These are phyloP conservation scores for Apostichopus leukothele DNA, from an alignment of 53 echinoderm and acorn worm species.

Conservation along the genomic window DNA sequence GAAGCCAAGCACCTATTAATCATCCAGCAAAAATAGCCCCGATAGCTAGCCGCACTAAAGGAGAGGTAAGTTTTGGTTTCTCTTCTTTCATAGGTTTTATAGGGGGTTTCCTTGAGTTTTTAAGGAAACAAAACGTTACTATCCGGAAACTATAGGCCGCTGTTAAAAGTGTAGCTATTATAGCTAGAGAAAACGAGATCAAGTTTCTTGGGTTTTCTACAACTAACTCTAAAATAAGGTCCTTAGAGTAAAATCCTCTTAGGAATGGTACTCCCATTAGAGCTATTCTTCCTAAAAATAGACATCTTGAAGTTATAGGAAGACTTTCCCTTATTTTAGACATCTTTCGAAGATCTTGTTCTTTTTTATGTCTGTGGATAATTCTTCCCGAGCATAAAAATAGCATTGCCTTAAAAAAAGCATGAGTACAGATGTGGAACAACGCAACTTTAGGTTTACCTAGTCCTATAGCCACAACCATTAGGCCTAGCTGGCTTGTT, in stretches of 20 bases:
- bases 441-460: neutral
- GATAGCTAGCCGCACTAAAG: slow-evolving; percentile 49
- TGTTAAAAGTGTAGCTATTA: slow-evolving; percentile 59
- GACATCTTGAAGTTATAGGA: slow-evolving; percentile 62
- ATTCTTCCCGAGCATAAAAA: slow-evolving; percentile 63
- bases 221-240: slow-evolving; percentile 61
- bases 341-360: slow-evolving; percentile 86
- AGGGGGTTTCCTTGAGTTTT: neutral
- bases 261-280: slow-evolving; percentile 69
- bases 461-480: neutral
- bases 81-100: slow-evolving; percentile 60
- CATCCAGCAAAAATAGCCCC: slow-evolving; percentile 61
- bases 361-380: slow-evolving; percentile 65
- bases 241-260: slow-evolving; percentile 80
- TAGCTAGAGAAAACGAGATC: slow-evolving; percentile 17
- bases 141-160: slow-evolving; percentile 66
- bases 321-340: slow-evolving; percentile 36
- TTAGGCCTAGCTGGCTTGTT: neutral
- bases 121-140: slow-evolving; percentile 49
- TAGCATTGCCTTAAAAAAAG: slow-evolving; percentile 78
- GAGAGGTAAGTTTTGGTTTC: slow-evolving; percentile 31
- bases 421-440: slow-evolving; percentile 49
- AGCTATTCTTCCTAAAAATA: slow-evolving; percentile 60
- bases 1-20: slow-evolving; percentile 20
- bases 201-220: slow-evolving; percentile 33